These are phyloP conservation scores for Dinoponera quadriceps DNA, from an alignment of 1,140 invertebrate species.

Conservation along the genomic window DNA sequence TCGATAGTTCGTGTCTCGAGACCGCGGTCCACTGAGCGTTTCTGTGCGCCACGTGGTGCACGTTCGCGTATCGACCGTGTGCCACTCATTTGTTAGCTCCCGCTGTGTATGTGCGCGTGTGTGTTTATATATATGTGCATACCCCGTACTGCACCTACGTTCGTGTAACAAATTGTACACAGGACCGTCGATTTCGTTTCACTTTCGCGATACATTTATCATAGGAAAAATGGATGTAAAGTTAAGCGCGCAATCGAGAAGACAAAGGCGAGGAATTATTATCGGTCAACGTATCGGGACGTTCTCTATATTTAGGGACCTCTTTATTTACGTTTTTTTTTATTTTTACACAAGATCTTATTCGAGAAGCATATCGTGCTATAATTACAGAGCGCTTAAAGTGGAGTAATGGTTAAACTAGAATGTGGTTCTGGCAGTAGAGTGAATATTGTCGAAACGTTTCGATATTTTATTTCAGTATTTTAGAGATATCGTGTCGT, in stretches of 20 bases:
- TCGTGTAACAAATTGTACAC: not conserved
- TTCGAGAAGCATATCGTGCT: not conserved
- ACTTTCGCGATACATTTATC: not conserved
- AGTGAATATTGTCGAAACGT: not conserved
- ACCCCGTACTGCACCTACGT: not conserved
- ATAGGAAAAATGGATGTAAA: not conserved
- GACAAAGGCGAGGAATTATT: too few species aligned
- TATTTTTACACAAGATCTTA: not conserved
- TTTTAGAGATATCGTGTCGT: not conserved
- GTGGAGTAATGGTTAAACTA: not conserved
- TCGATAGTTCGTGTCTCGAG: conserved; percentile 63
- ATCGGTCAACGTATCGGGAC: too few species aligned
- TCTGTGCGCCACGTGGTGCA: conserved; percentile 29
- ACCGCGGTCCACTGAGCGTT: conserved; percentile 24
- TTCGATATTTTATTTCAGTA: not conserved
- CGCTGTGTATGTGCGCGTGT: not conserved
- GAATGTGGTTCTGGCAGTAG: not conserved
- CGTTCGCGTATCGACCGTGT: conserved; percentile 36
- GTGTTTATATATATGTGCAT: too few species aligned
- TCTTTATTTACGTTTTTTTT: not conserved
- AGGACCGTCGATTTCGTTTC: not conserved
- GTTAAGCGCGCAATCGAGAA: not conserved
- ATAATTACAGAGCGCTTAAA: not conserved
- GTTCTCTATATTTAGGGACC: not conserved
- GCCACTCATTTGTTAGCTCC: conserved; percentile 34